Evolutionary conservation across 1,140 invertebrate genomes (phyloP).

Genomic region (Melitaea cinxia): DNA sequence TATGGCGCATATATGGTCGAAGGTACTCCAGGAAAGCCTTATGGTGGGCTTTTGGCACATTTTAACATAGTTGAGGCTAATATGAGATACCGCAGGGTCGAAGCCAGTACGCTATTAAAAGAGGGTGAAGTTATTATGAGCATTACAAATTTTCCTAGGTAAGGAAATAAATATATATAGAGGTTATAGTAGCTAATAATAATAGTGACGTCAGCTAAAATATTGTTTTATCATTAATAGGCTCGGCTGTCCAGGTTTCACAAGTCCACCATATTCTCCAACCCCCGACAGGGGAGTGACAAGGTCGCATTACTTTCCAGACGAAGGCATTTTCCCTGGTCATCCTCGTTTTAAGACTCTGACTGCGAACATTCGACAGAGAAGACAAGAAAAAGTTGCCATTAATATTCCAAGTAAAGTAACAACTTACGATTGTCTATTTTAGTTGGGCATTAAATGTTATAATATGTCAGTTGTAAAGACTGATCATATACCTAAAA

Average conservation of each 20-base stretch:
- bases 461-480: too few relatives aligned
- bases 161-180: constrained; percentile 40
- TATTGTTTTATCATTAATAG: constrained; percentile 74
- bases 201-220: too few relatives aligned
- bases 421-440: too few relatives aligned
- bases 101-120: constrained; percentile 90
- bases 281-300: constrained; percentile 88
- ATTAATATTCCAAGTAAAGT: constrained; percentile 96
- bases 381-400: constrained; percentile 96
- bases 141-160: constrained; percentile 96
- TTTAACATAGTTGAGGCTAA: constrained; percentile 99
- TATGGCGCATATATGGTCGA: constrained; percentile 99
- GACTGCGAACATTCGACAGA: constrained; percentile 94
- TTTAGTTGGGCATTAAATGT: too few relatives aligned
- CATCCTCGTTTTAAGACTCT: constrained; percentile 98
- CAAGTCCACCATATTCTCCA: constrained; percentile 88
- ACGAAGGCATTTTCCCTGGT: constrained; percentile 95
- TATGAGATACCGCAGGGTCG: constrained; percentile 95
- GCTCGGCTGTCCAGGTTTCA: constrained; percentile 94
- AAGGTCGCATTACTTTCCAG: constrained; percentile 96
- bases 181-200: too few relatives aligned
- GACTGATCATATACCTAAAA: too few relatives aligned
- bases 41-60: constrained; percentile 95
- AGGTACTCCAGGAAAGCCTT: constrained; percentile 98
- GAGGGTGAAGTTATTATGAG: constrained; percentile 94